These are phyloP conservation scores for Lasioglossum pauxillum DNA, from an alignment of 2,888 invertebrate genomes.

Conservation along the genomic window DNA sequence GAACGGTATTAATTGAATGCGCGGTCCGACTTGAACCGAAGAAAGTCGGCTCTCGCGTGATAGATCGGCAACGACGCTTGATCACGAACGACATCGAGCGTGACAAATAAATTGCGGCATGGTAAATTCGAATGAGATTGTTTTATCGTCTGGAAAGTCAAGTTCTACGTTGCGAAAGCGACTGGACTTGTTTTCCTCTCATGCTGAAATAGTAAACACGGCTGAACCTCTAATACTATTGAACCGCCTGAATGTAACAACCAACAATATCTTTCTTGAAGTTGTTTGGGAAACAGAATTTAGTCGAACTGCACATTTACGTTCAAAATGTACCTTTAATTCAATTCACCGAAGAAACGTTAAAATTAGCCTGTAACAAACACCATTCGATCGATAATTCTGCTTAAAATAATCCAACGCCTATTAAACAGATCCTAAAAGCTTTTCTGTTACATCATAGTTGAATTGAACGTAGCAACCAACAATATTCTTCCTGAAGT, in stretches of 20 bases:
- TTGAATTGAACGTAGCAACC: slow-evolving; percentile 18
- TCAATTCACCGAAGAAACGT: neutral
- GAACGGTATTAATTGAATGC: neutral
- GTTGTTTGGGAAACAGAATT: neutral
- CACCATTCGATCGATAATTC: neutral
- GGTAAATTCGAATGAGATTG: neutral
- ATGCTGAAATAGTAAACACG: neutral
- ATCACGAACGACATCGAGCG: neutral
- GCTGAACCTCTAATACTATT: neutral
- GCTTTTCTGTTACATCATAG: neutral
- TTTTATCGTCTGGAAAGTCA: neutral
- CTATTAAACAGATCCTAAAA: too few relatives aligned
- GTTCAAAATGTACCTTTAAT: neutral
- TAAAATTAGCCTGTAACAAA: neutral
- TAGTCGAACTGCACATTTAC: neutral
- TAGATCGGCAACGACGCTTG: neutral
- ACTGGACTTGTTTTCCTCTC: neutral
- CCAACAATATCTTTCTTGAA: neutral
- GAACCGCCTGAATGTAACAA: neutral
- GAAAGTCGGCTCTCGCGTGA: neutral
- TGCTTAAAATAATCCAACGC: neutral
- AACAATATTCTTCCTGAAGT: slow-evolving; percentile 11
- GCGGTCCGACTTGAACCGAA: neutral
- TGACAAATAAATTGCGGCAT: neutral
- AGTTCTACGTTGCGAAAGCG: neutral